A percentile compares a stretch with the other conserved stretches of the same genome.
Conservation (phyloP, 2,113 vertebrate species). For the Pandion haliaetus region DNA sequence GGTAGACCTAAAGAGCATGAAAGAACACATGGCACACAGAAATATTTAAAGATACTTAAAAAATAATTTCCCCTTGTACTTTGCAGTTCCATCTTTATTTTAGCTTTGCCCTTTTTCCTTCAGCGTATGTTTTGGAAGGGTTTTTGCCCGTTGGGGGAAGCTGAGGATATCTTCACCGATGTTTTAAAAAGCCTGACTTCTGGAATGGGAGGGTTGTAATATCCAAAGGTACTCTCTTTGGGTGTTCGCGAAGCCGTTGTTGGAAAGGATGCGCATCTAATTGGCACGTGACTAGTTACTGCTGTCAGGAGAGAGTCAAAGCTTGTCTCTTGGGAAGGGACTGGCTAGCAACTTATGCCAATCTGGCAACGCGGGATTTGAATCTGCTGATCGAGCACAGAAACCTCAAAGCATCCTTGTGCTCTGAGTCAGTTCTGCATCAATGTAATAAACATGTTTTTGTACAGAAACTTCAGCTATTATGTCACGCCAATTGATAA, state of each 20-base stretch:
- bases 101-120: not conserved
- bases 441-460: not conserved
- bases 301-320: not conserved
- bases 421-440: conserved; percentile 34
- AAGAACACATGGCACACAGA: not conserved
- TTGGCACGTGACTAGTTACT: not conserved
- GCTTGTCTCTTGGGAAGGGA: conserved; percentile 15
- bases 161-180: not conserved
- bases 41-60: not conserved
- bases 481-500: not conserved
- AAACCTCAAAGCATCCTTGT: conserved; percentile 34
- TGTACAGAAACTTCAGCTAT: not conserved
- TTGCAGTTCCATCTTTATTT: not conserved
- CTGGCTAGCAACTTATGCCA: conserved; percentile 16
- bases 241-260: not conserved
- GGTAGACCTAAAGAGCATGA: not conserved
- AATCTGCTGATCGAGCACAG: conserved; percentile 46
- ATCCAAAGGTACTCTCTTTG: not conserved
- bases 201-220: not conserved
- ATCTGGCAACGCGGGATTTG: conserved; percentile 20
- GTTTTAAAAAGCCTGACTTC: not conserved
- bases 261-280: not conserved
- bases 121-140: not conserved
- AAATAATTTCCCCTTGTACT: not conserved
- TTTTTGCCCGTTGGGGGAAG: not conserved